Base-by-base conservation (phyloP, 2,113 vertebrate genomes). In the Caranx ignobilis region DNA sequence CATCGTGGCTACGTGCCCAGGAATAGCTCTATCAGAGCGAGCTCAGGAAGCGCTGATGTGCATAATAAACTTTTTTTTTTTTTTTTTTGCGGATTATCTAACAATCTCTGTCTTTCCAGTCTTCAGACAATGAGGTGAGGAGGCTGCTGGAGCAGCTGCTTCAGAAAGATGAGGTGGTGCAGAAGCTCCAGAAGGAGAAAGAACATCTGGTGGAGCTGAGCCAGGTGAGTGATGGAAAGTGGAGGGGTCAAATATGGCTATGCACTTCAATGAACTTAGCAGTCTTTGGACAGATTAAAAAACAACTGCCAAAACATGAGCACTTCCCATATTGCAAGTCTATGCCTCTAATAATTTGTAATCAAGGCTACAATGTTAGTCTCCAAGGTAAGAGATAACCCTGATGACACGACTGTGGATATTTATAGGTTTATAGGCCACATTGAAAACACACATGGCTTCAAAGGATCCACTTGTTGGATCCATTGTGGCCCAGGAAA, bases 181-280 rank as follows among this genome's bases (percentile, higher is more conserved):
- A 91, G 69, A 94, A 90, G 75, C 88, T 95, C 21, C 92, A 94
- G 81, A 89, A 89, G 35, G 95, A 95, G 77, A 95, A 94, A 35
- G 92, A 94, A 11, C 93, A 95, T 73, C 87, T 95, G 75, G 88
- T 92, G 76, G 93, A 95, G 67, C 89, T 94, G 64, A 92, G 92
- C 64, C 92, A 95, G 94, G 95, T 95, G 16, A 31, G 31, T 19
- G 48, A 2, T 37, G 57, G 26, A 7, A 5, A 41, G 75, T 19
- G 0, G 52, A 11, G 3, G 45, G 34, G 11, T 57, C 37, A 50
- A 7, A 0, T 18, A 11, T 7, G 7, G 5, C 50, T 67, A 5
- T 16, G 5, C 39, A 41, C 6, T 6, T 26, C 26, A 26, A 26
- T 26, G 26, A 26, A 26, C 1, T 26, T 26, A 26, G 26, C 26